Percentiles rank a stretch among this genome's conserved stretches.
Evolutionary conservation across 2,113 vertebrate species (phyloP).

Genomic region (Piaya cayana): DNA sequence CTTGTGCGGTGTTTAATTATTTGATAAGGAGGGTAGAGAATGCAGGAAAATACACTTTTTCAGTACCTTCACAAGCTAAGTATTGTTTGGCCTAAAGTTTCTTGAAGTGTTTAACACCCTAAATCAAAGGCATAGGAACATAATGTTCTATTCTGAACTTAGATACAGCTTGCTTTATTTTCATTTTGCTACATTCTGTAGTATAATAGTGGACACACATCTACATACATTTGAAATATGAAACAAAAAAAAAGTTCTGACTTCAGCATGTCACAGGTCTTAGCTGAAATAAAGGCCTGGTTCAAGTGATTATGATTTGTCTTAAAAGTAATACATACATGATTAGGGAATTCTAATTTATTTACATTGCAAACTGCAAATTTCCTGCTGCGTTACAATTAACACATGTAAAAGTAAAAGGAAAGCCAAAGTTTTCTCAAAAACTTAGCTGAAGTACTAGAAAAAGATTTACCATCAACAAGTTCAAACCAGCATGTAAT

Average conservation of each 20-base stretch:
- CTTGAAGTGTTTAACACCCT: not conserved
- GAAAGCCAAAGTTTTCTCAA: not conserved
- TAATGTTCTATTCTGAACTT: not conserved
- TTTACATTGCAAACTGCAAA: not conserved
- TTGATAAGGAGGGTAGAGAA: not conserved
- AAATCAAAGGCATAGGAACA: not conserved
- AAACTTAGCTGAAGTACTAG: not conserved
- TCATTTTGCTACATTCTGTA: not conserved
- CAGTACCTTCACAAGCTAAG: not conserved
- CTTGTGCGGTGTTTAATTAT: not conserved
- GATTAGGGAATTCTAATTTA: not conserved
- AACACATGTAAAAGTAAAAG: not conserved
- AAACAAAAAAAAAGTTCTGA: not conserved
- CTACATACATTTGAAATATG: accelerated
- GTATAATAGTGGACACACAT: not conserved
- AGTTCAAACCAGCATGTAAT: not conserved
- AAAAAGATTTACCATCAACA: not conserved
- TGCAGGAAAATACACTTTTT: not conserved
- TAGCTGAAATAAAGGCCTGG: not conserved
- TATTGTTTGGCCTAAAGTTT: not conserved
- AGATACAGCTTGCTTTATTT: not conserved
- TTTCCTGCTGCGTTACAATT: not conserved
- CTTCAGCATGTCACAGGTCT: not conserved
- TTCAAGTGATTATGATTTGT: not conserved
- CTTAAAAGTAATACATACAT: not conserved